A percentile compares a stretch with the other conserved stretches of the same genome.
These are phyloP conservation scores for Luffia ferchaultella DNA, from an alignment of 2,888 invertebrate species.

Conservation along the genomic window DNA sequence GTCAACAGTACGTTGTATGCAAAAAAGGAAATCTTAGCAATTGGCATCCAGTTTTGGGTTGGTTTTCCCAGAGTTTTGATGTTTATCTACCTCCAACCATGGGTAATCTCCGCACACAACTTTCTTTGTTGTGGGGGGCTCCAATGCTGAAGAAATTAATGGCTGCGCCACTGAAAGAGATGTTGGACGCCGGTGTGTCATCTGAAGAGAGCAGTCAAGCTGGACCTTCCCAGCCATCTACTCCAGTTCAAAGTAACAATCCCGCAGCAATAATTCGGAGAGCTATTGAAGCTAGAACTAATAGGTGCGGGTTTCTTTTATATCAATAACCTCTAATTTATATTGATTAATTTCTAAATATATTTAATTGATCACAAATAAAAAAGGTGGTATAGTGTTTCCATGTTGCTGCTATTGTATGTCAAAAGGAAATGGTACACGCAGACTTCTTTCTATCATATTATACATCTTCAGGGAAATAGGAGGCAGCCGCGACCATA, in stretches of 20 bases:
- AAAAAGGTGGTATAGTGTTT: too few relatives aligned
- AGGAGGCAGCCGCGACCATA: too few relatives aligned
- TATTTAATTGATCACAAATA: too few relatives aligned
- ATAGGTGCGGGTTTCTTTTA: constrained; percentile 42
- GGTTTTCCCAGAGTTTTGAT: constrained; percentile 84
- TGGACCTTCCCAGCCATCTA: constrained; percentile 62
- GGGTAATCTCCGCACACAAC: constrained; percentile 71
- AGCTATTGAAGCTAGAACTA: constrained; percentile 58
- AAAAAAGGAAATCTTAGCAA: constrained; percentile 92
- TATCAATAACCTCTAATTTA: too few relatives aligned
- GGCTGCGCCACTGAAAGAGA: constrained; percentile 54
- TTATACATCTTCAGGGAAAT: too few relatives aligned
- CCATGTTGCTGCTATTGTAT: too few relatives aligned
- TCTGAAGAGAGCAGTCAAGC: constrained; percentile 47
- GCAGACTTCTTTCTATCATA: too few relatives aligned
- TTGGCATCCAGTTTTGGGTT: constrained; percentile 98
- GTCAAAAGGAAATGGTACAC: too few relatives aligned
- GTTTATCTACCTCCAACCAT: constrained; percentile 75
- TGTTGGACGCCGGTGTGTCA: constrained; percentile 53
- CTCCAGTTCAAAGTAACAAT: constrained; percentile 45
- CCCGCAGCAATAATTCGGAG: constrained; percentile 54
- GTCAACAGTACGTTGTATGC: constrained; percentile 90
- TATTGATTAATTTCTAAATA: too few relatives aligned
- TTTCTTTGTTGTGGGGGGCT: constrained; percentile 75
- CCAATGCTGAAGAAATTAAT: constrained; percentile 41